These are phyloP conservation scores for Aphidoletes aphidimyza DNA, from an alignment of 2,888 invertebrate species.

Conservation along the genomic window DNA sequence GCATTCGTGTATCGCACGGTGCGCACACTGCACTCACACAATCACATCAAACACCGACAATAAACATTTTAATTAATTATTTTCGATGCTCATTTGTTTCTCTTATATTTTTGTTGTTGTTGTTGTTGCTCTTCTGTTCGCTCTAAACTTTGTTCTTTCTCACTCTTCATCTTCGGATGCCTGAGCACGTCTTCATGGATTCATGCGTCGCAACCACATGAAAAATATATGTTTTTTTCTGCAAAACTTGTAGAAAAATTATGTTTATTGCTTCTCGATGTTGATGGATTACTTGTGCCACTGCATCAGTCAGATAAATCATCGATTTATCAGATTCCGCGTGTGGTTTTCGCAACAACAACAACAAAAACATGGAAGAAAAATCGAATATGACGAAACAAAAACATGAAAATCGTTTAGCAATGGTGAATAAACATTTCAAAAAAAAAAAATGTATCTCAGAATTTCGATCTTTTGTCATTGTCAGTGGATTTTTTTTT, in stretches of 20 bases:
- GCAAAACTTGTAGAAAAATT: constrained; percentile 27
- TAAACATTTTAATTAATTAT: constrained; percentile 52
- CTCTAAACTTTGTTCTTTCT: neutral
- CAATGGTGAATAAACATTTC: neutral
- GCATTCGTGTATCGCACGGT: constrained; percentile 35
- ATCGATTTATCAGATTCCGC: constrained; percentile 28
- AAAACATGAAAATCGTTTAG: neutral
- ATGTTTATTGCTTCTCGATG: constrained; percentile 25
- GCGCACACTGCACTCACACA: neutral
- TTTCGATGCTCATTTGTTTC: neutral
- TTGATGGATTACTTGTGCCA: constrained; percentile 42
- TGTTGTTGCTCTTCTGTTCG: neutral
- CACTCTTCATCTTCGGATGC: neutral
- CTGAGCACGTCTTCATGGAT: neutral
- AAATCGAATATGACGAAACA: too few species aligned
- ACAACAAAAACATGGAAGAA: neutral
- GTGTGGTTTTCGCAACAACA: neutral
- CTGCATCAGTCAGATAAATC: constrained; percentile 42
- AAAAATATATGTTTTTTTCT: too few species aligned
- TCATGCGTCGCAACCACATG: constrained; percentile 26
- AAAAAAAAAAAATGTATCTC: neutral
- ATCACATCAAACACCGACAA: constrained; percentile 18
- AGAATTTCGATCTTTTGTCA: constrained; percentile 50
- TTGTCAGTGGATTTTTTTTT: constrained; percentile 30
- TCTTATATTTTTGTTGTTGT: neutral